Evolutionary conservation across 2,113 vertebrate genomes (phyloP), one percentile per base, ranked within the genome.

Genomic region (Casuarius casuarius): DNA sequence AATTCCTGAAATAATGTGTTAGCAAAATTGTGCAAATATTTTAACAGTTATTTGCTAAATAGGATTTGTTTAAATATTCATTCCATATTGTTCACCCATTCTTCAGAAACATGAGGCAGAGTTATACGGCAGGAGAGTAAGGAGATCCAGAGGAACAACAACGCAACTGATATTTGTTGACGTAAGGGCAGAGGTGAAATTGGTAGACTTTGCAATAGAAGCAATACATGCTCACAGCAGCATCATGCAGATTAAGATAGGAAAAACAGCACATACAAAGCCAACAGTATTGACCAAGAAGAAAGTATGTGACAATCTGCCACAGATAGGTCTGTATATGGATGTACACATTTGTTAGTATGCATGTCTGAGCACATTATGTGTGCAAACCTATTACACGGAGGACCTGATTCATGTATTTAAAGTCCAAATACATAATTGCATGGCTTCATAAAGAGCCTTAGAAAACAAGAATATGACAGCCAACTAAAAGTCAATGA

Each of bases 1-100:
- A 65, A 35, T 40, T 6, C 8, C 25, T 29, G 6, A 63, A 94
- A 61, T 26, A 77, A 38, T 0, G 0, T 33, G 10, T 14, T 2
- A 2, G 28, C 6, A 91, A 67, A 84, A 68, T 0, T 13, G 14
- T 26, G n/a, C 6, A 56, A 61, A 38, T 84, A 44, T 63, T 84
- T 77, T 56, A 61, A 28, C 6, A 61, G 9, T 3, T 6, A 26
- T 28, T 56, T 61, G 16, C 29, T 19, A 31, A 7, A 22, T 11
- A 51, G 28, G 31, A 63, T 67, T 72, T 75, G 5, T 33, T 44
- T 35, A 52, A 70, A 71, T 56, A 63, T 75, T 91, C 67, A 21
- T 46, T 70, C 29, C 40, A 4, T 10, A 23, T 42, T 61, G n/a
- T 72, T 62, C 62, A 75, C 17, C 62, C 70, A 59, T 21, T 81